A percentile compares a stretch with the other conserved stretches of the same genome.
Evolutionary conservation across 2,888 invertebrate genomes (phyloP).

Genomic region (Blastobasis adustella): DNA sequence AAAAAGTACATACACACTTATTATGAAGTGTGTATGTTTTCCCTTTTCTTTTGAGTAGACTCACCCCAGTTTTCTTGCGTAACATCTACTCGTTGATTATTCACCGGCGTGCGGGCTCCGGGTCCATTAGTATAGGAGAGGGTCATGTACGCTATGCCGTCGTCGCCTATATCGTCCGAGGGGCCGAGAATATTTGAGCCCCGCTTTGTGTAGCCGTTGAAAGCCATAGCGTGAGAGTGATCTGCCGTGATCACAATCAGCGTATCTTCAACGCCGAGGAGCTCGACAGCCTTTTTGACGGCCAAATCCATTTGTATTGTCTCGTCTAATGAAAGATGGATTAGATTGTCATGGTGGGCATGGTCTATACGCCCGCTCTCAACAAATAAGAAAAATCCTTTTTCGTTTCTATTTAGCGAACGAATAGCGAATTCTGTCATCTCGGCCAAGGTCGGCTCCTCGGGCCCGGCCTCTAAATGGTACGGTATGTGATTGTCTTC

Average conservation of each 20-base stretch:
- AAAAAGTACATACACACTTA: too few relatives aligned
- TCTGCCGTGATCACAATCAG: constrained; percentile 82
- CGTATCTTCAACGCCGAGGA: constrained; percentile 61
- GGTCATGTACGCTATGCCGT: constrained; percentile 21
- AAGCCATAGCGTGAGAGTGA: constrained; percentile 79
- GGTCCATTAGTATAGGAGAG: constrained; percentile 29
- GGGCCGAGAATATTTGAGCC: constrained; percentile 27
- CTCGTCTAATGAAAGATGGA: constrained; percentile 79
- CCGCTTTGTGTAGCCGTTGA: constrained; percentile 77
- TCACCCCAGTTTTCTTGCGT: constrained; percentile 25
- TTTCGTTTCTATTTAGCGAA: constrained; percentile 75
- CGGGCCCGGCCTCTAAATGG: constrained; percentile 70
- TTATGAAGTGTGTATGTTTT: too few relatives aligned
- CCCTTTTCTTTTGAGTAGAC: neutral
- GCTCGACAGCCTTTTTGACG: constrained; percentile 3
- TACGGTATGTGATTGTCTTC: constrained; percentile 78
- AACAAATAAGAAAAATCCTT: constrained; percentile 87
- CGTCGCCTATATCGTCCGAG: constrained; percentile 23
- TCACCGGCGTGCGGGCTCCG: constrained; percentile 12
- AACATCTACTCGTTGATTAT: constrained; percentile 45
- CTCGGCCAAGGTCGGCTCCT: constrained; percentile 61
- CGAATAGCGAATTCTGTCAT: constrained; percentile 78
- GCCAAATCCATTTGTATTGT: constrained; percentile 79
- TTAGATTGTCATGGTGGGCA: constrained; percentile 78
- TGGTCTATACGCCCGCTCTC: constrained; percentile 81